phyloP scores from a whole-genome alignment of 2,888 invertebrate genomes.

The Didymodactylos carnosus region DNA sequence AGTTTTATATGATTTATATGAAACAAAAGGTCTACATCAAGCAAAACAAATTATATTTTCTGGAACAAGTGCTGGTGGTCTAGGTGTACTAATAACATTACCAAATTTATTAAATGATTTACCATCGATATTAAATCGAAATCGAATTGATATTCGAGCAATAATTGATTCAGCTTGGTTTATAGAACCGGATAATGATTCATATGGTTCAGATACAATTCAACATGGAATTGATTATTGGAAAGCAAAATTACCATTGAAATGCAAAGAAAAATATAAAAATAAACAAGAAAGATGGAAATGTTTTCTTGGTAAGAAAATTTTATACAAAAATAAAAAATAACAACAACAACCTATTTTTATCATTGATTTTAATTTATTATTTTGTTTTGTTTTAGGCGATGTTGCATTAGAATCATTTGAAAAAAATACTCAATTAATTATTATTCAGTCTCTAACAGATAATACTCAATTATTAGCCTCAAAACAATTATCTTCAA shows the following conservation, averaged over 20 bases:
- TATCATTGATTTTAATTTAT: too few species aligned
- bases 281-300: too few species aligned
- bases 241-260: background rate
- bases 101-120: background rate
- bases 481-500: too few species aligned
- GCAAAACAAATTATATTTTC: background rate
- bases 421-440: background rate
- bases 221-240: background rate
- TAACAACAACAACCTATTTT: too few species aligned
- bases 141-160: background rate
- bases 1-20: too few species aligned
- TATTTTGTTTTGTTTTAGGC: background rate
- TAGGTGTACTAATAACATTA: conserved; percentile 7
- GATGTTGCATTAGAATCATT: background rate
- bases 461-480: conserved; percentile 7
- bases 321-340: too few species aligned
- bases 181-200: conserved; percentile 3
- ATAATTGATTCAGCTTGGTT: conserved; percentile 12
- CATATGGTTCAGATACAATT: background rate
- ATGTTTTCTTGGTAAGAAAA: too few species aligned
- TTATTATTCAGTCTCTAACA: conserved; percentile 7
- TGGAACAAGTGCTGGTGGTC: conserved; percentile 9
- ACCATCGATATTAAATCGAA: background rate
- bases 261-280: background rate
- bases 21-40: background rate